Evolutionary conservation across 2,888 invertebrate species (phyloP).

Genomic region (Spialia ferax): DNA sequence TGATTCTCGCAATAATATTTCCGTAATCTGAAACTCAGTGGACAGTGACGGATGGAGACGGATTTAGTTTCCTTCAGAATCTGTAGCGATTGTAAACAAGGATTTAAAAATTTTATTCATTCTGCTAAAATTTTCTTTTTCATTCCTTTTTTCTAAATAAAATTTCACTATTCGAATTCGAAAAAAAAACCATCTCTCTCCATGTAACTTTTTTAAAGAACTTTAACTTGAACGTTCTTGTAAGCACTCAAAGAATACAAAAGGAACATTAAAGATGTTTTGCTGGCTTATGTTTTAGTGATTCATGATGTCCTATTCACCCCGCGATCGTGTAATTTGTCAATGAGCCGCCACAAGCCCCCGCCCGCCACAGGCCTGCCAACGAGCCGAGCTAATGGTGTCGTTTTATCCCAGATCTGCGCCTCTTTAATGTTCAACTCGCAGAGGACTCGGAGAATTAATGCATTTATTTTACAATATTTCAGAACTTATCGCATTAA

Average conservation of each 20-base stretch:
- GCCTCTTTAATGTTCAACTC: neutral
- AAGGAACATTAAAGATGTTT: neutral
- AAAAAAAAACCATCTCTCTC: too few species aligned
- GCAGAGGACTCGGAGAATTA: neutral
- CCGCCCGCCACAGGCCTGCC: too few species aligned
- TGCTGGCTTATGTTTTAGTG: neutral
- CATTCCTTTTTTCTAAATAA: too few species aligned
- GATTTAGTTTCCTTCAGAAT: neutral
- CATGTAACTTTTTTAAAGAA: too few species aligned
- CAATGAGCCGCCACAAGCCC: constrained; percentile 2
- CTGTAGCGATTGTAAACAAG: neutral
- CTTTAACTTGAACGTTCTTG: too few species aligned
- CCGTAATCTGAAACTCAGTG: constrained; percentile 1
- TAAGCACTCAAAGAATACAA: neutral
- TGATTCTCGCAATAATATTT: neutral
- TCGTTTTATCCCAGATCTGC: neutral
- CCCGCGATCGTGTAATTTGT: constrained; percentile 14
- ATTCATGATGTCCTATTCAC: constrained; percentile 13
- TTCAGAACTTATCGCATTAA: neutral
- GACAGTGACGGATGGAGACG: neutral
- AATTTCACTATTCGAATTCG: too few species aligned
- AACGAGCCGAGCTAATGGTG: neutral
- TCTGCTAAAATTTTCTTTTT: too few species aligned
- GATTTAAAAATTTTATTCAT: neutral
- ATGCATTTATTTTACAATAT: neutral